phyloP scores from a whole-genome alignment of 2,888 invertebrate genomes.

The Drosophila dives region DNA sequence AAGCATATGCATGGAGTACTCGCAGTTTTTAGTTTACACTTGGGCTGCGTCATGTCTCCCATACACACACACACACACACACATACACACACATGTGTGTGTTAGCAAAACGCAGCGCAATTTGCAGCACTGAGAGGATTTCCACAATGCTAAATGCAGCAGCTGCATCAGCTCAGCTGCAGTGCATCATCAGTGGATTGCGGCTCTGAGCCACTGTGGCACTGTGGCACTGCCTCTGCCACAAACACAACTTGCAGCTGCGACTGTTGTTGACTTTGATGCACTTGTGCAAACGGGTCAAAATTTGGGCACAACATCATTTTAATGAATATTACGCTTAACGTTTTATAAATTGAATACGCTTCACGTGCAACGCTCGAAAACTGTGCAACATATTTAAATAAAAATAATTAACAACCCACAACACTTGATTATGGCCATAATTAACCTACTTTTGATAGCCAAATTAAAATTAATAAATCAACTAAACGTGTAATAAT shows the following conservation, averaged over 20 bases:
- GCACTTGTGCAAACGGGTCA: slow-evolving; percentile 30
- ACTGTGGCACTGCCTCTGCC: too few species aligned
- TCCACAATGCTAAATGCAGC: slow-evolving; percentile 57
- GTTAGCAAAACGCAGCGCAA: slow-evolving; percentile 74
- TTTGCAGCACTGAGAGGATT: slow-evolving; percentile 78
- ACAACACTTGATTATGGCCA: neutral
- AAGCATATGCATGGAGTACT: slow-evolving; percentile 69
- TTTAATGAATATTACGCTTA: slow-evolving; percentile 71
- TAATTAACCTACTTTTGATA: neutral
- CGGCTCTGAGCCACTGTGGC: slow-evolving; percentile 43
- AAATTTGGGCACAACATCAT: slow-evolving; percentile 54
- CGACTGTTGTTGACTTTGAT: slow-evolving; percentile 51
- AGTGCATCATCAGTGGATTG: slow-evolving; percentile 62
- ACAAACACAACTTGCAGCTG: slow-evolving; percentile 31
- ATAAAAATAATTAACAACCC: neutral
- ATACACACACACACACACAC: slow-evolving; percentile 1
- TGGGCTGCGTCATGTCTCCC: slow-evolving; percentile 28
- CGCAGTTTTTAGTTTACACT: slow-evolving; percentile 59
- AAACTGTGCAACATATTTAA: slow-evolving; percentile 8
- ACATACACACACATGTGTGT: slow-evolving; percentile 7
- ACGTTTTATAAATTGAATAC: slow-evolving; percentile 53
- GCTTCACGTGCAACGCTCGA: slow-evolving; percentile 19
- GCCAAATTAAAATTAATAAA: neutral
- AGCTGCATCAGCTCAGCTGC: slow-evolving; percentile 40
- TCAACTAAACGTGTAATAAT: neutral